These are phyloP conservation scores for Drosophila parvula DNA, from an alignment of 1,140 invertebrate genomes.

Conservation along the genomic window DNA sequence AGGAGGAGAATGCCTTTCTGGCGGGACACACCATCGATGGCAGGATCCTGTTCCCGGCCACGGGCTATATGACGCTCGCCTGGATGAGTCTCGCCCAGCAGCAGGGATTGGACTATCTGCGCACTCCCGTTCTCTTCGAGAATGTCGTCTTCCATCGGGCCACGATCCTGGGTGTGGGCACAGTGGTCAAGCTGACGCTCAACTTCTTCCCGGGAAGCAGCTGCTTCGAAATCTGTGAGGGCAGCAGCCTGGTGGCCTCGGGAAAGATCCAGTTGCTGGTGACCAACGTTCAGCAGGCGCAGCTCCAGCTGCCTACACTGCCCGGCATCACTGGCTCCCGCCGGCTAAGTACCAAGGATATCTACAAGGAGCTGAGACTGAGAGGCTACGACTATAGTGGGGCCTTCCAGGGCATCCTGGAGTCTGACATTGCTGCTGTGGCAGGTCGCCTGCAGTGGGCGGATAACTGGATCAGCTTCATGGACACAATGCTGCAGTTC, in stretches of 20 bases:
- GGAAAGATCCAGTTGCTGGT: constrained; percentile 89
- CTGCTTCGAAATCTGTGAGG: constrained; percentile 96
- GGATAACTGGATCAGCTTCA: constrained; percentile 95
- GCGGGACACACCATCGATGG: constrained; percentile 97
- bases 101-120: constrained; percentile 89
- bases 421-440: constrained; percentile 87
- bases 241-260: constrained; percentile 91
- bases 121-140: constrained; percentile 93
- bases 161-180: constrained; percentile 93
- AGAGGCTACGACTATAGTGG: constrained; percentile 97
- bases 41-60: constrained; percentile 97
- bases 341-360: constrained; percentile 87
- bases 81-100: constrained; percentile 97
- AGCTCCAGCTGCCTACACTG: constrained; percentile 83
- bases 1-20: constrained; percentile 90
- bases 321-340: constrained; percentile 70
- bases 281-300: constrained; percentile 86
- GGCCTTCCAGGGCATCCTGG: constrained; percentile 91
- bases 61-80: constrained; percentile 96
- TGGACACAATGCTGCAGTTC: constrained; percentile 98
- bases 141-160: constrained; percentile 95
- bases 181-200: constrained; percentile 92
- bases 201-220: constrained; percentile 95
- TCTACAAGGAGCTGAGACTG: constrained; percentile 97
- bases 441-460: constrained; percentile 91